These are phyloP conservation scores for Aphelocoma californica DNA, from an alignment of 2,797 vertebrate genomes.

Conservation along the genomic window DNA sequence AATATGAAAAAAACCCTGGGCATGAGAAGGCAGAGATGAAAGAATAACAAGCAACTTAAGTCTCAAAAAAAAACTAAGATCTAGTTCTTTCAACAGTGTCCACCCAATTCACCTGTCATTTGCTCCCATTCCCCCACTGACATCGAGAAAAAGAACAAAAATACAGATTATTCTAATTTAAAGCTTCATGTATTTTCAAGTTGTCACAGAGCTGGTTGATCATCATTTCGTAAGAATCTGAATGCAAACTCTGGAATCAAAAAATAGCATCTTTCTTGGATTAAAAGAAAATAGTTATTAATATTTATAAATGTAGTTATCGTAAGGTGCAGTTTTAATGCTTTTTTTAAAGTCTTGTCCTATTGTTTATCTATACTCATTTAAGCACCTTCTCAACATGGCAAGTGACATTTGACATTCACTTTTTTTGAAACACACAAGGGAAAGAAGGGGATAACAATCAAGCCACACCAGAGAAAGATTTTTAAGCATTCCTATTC, in stretches of 20 bases:
- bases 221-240: background rate
- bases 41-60: background rate
- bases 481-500: background rate
- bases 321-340: background rate
- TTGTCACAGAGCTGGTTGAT: background rate
- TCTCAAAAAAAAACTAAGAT: background rate
- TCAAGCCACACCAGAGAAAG: background rate
- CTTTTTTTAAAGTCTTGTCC: background rate
- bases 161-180: background rate
- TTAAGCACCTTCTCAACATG: background rate
- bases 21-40: background rate
- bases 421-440: background rate
- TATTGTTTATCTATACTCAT: background rate
- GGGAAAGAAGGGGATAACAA: background rate
- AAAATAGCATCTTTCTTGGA: background rate
- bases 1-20: accelerated
- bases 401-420: background rate
- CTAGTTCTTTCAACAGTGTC: background rate
- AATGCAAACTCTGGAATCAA: background rate
- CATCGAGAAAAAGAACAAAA: background rate
- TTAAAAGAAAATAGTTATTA: background rate
- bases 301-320: background rate
- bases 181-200: background rate
- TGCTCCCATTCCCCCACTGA: background rate
- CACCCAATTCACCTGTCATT: background rate